Conservation (phyloP, 2,888 invertebrate species). For the Serrognathus titanus region DNA sequence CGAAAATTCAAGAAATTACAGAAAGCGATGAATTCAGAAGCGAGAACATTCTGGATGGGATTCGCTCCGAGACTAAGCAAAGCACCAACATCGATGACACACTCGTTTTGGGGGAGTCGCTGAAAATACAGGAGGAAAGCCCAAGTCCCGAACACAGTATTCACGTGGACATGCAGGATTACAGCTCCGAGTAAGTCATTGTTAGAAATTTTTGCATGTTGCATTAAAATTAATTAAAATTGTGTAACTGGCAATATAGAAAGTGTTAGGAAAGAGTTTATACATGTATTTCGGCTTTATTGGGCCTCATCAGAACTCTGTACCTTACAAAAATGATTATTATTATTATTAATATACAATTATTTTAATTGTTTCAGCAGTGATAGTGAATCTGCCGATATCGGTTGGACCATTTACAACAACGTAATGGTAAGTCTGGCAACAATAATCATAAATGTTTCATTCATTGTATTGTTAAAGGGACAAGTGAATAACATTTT, state of each 20-base stretch:
- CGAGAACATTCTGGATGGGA: slow-evolving; percentile 4
- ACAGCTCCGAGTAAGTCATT: slow-evolving; percentile 41
- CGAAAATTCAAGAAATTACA: slow-evolving; percentile 40
- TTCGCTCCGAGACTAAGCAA: slow-evolving; percentile 20
- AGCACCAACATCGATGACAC: slow-evolving; percentile 33
- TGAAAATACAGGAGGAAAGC: slow-evolving; percentile 40
- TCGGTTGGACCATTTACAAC: slow-evolving; percentile 69
- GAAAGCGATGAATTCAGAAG: slow-evolving; percentile 21
- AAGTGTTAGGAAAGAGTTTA: no score
- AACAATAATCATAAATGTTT: background rate
- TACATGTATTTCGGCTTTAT: no score
- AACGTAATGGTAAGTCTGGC: slow-evolving; percentile 61
- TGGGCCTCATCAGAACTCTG: no score
- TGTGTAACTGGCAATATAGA: no score
- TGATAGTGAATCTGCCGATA: slow-evolving; percentile 47
- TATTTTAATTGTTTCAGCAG: slow-evolving; percentile 45
- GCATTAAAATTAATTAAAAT: no score
- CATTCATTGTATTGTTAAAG: slow-evolving; percentile 25
- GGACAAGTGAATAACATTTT: slow-evolving; percentile 56
- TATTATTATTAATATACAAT: slow-evolving; percentile 8
- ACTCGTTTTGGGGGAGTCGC: slow-evolving; percentile 38
- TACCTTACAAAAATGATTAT: no score
- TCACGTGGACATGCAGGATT: slow-evolving; percentile 54
- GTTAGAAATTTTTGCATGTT: background rate
- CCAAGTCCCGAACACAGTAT: slow-evolving; percentile 53